These are phyloP conservation scores for Leguminivora glycinivorella DNA, from an alignment of 1,140 invertebrate genomes.

Conservation along the genomic window DNA sequence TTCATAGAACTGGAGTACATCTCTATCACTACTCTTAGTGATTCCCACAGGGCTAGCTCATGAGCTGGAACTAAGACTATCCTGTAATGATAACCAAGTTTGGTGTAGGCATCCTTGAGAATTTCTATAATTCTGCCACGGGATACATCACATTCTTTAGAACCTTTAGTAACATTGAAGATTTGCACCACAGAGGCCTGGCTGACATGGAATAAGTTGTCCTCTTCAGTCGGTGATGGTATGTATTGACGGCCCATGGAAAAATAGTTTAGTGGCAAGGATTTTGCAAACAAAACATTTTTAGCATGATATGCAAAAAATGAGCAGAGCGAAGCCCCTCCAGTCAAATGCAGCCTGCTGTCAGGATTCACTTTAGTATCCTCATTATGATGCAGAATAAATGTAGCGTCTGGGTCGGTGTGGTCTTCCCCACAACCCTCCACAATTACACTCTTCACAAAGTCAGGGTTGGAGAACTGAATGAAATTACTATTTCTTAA, in stretches of 20 bases:
- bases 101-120: constrained; percentile 78
- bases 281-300: constrained; percentile 76
- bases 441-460: constrained; percentile 82
- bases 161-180: constrained; percentile 77
- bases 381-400: constrained; percentile 79
- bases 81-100: constrained; percentile 82
- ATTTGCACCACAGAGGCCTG: constrained; percentile 82
- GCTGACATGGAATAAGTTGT: constrained; percentile 81
- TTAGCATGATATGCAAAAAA: constrained; percentile 84
- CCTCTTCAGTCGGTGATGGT: constrained; percentile 63
- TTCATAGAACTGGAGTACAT: constrained; percentile 82
- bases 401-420: constrained; percentile 74
- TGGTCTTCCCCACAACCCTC: constrained; percentile 84
- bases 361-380: constrained; percentile 71
- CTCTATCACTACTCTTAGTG: constrained; percentile 82
- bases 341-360: constrained; percentile 82
- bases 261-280: constrained; percentile 82
- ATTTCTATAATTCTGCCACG: constrained; percentile 74
- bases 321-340: constrained; percentile 81
- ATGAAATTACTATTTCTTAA: constrained; percentile 75
- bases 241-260: constrained; percentile 82
- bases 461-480: constrained; percentile 83
- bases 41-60: constrained; percentile 81
- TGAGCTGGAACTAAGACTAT: constrained; percentile 79
- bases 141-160: constrained; percentile 63